Conservation (phyloP, 1,140 invertebrate species). For the Nixonia krombeini region DNA sequence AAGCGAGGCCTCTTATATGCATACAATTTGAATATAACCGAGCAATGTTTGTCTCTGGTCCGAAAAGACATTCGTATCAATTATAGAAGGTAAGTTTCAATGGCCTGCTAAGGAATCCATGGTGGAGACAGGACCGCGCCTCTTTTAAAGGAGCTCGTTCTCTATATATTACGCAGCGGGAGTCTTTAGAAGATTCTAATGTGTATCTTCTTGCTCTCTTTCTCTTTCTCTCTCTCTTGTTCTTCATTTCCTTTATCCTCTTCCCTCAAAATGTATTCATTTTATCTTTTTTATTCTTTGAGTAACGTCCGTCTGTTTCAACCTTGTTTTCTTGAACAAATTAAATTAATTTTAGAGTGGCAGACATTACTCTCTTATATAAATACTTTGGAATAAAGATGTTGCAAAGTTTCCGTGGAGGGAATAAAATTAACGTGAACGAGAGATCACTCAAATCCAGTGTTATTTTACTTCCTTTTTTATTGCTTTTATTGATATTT, state of each 20-base stretch:
- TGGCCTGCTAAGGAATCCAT: constrained; percentile 44
- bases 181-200: constrained; percentile 37
- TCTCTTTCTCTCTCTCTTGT: constrained; percentile 8
- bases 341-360: constrained; percentile 58
- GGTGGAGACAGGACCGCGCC: constrained; percentile 50
- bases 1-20: constrained; percentile 51
- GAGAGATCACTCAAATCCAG: constrained; percentile 42
- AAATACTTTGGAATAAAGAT: constrained; percentile 53
- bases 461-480: constrained; percentile 30
- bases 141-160: constrained; percentile 51
- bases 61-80: constrained; percentile 71
- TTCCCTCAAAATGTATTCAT: constrained; percentile 3
- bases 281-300: background rate
- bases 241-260: no score
- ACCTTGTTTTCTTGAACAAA: constrained; percentile 53
- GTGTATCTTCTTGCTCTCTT: constrained; percentile 12
- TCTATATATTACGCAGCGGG: constrained; percentile 54
- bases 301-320: constrained; percentile 9
- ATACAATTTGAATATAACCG: constrained; percentile 53
- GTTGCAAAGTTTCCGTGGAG: constrained; percentile 29
- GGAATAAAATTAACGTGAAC: constrained; percentile 19
- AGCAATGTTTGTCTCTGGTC: constrained; percentile 47
- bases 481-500: constrained; percentile 39
- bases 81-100: constrained; percentile 63
- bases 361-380: constrained; percentile 56